Percentiles rank a stretch among this genome's conserved stretches.
Conservation (phyloP, 2,797 vertebrate species). For the Amblyopsis hoosieri region DNA sequence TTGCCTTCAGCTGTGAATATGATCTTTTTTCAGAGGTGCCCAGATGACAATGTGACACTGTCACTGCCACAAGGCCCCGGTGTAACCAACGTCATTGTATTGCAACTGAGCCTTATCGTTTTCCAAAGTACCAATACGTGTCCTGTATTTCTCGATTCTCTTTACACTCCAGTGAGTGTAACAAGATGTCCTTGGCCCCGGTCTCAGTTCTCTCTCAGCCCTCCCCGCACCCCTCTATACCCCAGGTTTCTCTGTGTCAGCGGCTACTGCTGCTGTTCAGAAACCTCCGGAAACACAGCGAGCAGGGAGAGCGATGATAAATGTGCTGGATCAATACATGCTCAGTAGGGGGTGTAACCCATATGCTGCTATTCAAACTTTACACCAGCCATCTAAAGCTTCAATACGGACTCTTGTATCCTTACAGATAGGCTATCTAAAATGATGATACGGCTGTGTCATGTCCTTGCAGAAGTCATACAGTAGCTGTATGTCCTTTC, state of each 20-base stretch:
- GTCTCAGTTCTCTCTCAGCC: conserved; percentile 20
- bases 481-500: conserved; percentile 8
- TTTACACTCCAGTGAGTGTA: conserved; percentile 24
- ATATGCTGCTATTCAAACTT: conserved; percentile 60
- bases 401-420: conserved; percentile 2
- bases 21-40: background rate
- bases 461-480: conserved; percentile 9
- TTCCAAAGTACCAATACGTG: conserved; percentile 37
- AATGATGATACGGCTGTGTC: background rate
- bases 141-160: conserved; percentile 23
- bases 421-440: background rate
- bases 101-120: conserved; percentile 31
- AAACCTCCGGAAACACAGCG: conserved; percentile 46
- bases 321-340: conserved; percentile 55
- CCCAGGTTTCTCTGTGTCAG: conserved; percentile 19
- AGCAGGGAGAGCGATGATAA: conserved; percentile 43
- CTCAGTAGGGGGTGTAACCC: conserved; percentile 51
- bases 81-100: conserved; percentile 10
- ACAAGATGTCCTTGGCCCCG: conserved; percentile 36
- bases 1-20: conserved; percentile 3
- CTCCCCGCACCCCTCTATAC: conserved; percentile 1
- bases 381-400: conserved; percentile 55
- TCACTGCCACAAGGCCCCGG: conserved; percentile 8
- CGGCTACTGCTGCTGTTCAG: conserved; percentile 27
- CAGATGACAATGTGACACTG: background rate